Base-by-base conservation (phyloP, 2,113 vertebrate species). In the Brachyhypopomus occidentalis region DNA sequence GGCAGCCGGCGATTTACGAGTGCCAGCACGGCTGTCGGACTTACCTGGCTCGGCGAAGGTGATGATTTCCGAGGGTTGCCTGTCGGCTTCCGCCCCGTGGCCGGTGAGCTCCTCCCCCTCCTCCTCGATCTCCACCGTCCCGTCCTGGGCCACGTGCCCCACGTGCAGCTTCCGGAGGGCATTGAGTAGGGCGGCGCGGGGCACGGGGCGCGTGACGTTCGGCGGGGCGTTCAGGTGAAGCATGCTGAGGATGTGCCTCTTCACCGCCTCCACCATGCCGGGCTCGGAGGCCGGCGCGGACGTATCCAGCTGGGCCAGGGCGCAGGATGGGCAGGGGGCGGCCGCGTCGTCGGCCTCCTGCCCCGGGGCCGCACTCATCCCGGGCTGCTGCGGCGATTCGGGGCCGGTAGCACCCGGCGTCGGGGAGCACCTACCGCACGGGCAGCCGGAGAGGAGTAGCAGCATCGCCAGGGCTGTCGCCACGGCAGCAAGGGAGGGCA, bases 191-290 rank as follows among this genome's bases (percentile, higher is more conserved):
- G 97, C 96, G 14, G 96, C 95, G 66, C 96, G 96, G 78, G 97
- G 96, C 84, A 98, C 95, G 1, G 95, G 93, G 89, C 96, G 95
- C 2, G 95, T 98, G 88, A 98, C 94, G 86, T 99, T 98, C 82
- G 97, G 97, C 88, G 96, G 95, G 85, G 94, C 87, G 84, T 92
- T 97, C 91, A 99, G 93, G 89, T 99, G 97, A 93, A 99, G 91
- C 97, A 98, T 97, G 92, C 94, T 96, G 75, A 99, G 88, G 71
- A 99, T 98, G 94, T 99, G 97, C 80, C 92, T 95, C 89, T 99
- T 99, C 69, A 98, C 97, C n/a, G 96, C 97, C 89, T 98, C 97
- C 89, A 98, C 96, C 95, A 99, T 96, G 90, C 97, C 95, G 9
- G 89, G 92, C 90, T 96, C 82, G 0, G 87, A 91, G 0, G 72